Evolutionary conservation across 2,113 vertebrate species (phyloP), one percentile per base, ranked within the genome.

Genomic region (Chroicocephalus ridibundus): DNA sequence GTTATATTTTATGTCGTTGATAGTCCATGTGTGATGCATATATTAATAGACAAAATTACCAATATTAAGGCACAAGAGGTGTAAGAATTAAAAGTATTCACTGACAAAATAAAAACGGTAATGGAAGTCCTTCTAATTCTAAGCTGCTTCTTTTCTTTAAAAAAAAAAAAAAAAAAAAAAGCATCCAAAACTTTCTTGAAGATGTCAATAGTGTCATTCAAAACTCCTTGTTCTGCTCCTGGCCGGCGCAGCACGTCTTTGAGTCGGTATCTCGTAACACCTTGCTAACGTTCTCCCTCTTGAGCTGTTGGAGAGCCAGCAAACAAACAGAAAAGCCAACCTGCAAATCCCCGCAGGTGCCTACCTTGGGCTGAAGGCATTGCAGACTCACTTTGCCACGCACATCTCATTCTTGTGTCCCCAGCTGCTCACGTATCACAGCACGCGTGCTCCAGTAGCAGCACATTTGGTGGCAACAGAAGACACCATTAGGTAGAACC

Each of bases 61-160:
- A 86, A 94, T 94, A 93, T 88, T 97, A 86, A 92, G 82, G 85
- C 88, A 95, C 38, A 62, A 94, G 86, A 82, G 79, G 57, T 93
- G 32, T 92, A 91, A 96, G 94, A 76, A 57, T 95, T 91, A 97
- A 76, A 81, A 21, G 29, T 3, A 90, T 95, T 84, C 64, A 85
- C 47, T 49, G 49, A 81, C 15, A 44, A 92, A 78, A 15, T 38
- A 31, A 44, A 88, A 88, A 5, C 11, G 77, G 72, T 42, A 25
- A 31, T 9, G 0, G 12, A 32, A 88, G 25, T 13, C 15, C 15
- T 83, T 44, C 79, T 82, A 62, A 42, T 47, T 58, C 16, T n/a
- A 62, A 81, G 24, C 6, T 68, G 6, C 3, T 65, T 7, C 11
- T 65, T 60, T 47, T 78, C 29, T 57, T 18, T 36, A 51, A 61